Percentiles rank a stretch among this genome's conserved stretches.
Evolutionary conservation across 2,113 vertebrate genomes (phyloP).

Genomic region (Pollachius pollachius): DNA sequence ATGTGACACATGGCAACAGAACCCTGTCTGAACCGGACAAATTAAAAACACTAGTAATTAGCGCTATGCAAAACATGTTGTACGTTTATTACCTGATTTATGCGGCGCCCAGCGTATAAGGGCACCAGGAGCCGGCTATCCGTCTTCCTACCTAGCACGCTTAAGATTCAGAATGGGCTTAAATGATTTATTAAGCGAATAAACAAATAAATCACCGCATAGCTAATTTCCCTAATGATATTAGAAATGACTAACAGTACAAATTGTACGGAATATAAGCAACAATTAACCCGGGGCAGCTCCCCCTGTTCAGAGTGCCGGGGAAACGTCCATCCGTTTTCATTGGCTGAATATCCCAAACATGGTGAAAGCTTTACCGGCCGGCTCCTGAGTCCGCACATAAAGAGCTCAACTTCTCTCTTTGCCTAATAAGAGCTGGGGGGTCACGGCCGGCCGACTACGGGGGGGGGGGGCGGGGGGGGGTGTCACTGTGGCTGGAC

Average conservation of each 20-base stretch:
- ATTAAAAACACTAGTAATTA: slow-evolving; percentile 81
- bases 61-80: slow-evolving; percentile 76
- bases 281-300: slow-evolving; percentile 75
- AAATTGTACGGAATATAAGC: slow-evolving; percentile 74
- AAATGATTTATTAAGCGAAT: slow-evolving; percentile 80
- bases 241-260: slow-evolving; percentile 78
- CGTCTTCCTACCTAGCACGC: slow-evolving; percentile 60
- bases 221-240: slow-evolving; percentile 81
- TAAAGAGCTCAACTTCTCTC: slow-evolving; percentile 59
- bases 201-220: slow-evolving; percentile 77
- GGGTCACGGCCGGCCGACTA: slow-evolving; percentile 22
- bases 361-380: slow-evolving; percentile 72
- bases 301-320: slow-evolving; percentile 56
- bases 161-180: slow-evolving; percentile 74
- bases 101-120: slow-evolving; percentile 73
- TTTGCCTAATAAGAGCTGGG: slow-evolving; percentile 56
- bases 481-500: slow-evolving; percentile 21
- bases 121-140: slow-evolving; percentile 66
- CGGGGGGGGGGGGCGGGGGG: no score
- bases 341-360: slow-evolving; percentile 74
- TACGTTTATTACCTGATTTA: slow-evolving; percentile 79
- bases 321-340: slow-evolving; percentile 71
- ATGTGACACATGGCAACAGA: slow-evolving; percentile 68
- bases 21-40: slow-evolving; percentile 70
- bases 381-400: slow-evolving; percentile 71